Evolutionary conservation across 2,888 invertebrate species (phyloP).

Genomic region (Sturmia bella): DNA sequence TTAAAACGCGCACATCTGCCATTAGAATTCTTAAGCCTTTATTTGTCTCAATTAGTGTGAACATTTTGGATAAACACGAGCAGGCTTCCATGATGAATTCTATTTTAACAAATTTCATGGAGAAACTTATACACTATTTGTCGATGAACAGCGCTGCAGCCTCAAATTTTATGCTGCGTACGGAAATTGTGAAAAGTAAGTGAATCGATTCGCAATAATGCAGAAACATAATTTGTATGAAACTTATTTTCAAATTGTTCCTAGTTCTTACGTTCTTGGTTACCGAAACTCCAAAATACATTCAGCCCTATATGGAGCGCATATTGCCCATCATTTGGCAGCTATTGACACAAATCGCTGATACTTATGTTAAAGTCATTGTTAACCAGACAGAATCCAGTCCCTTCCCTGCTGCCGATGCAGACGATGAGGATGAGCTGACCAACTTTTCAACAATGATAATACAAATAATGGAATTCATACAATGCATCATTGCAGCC

Average conservation of each 20-base stretch:
- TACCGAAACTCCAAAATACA: slow-evolving; percentile 84
- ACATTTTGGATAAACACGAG: slow-evolving; percentile 82
- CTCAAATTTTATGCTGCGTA: slow-evolving; percentile 85
- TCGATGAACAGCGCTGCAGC: slow-evolving; percentile 83
- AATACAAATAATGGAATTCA: slow-evolving; percentile 87
- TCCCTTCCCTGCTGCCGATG: slow-evolving; percentile 83
- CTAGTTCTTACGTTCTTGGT: slow-evolving; percentile 85
- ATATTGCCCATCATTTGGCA: slow-evolving; percentile 87
- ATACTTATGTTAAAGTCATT: slow-evolving; percentile 85
- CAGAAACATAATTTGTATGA: not conserved
- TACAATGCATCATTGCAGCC: slow-evolving; percentile 84
- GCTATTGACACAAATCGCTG: slow-evolving; percentile 86
- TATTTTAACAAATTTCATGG: slow-evolving; percentile 86
- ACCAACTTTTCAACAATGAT: slow-evolving; percentile 86
- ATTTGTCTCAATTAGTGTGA: slow-evolving; percentile 80
- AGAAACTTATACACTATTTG: slow-evolving; percentile 84
- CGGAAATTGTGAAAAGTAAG: slow-evolving; percentile 85
- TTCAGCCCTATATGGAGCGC: slow-evolving; percentile 84
- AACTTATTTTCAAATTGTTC: not conserved
- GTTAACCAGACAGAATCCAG: slow-evolving; percentile 84
- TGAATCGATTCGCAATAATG: not conserved
- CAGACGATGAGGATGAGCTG: slow-evolving; percentile 84
- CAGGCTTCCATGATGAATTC: slow-evolving; percentile 85
- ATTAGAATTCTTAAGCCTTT: slow-evolving; percentile 86
- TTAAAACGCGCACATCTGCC: slow-evolving; percentile 85